Conservation (phyloP, 2,888 invertebrate genomes). For the Heteromyza rotundicornis region DNA sequence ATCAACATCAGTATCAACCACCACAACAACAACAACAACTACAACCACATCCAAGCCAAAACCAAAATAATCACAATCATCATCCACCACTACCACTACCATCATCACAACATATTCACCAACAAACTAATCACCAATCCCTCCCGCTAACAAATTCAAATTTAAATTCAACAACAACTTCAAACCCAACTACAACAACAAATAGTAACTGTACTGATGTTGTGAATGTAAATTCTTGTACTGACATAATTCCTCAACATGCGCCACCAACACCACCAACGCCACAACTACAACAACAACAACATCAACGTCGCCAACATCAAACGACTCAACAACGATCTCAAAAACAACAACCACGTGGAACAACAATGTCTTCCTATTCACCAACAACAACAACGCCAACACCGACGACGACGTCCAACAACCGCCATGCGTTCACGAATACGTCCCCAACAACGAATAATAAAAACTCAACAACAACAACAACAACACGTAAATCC, state of each 20-base stretch:
- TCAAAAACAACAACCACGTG: constrained; percentile 32
- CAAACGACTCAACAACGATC: constrained; percentile 3
- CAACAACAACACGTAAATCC: constrained; percentile 32
- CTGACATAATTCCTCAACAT: constrained; percentile 59
- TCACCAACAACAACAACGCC: constrained; percentile 27
- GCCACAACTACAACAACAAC: constrained; percentile 31
- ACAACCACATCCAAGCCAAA: constrained; percentile 23
- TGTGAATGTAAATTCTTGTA: constrained; percentile 63
- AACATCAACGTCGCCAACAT: constrained; percentile 6
- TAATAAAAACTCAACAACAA: constrained; percentile 31
- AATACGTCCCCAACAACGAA: constrained; percentile 29
- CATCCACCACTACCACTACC: constrained; percentile 25
- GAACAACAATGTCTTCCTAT: constrained; percentile 24
- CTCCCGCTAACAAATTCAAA: constrained; percentile 59
- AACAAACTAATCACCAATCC: constrained; percentile 58
- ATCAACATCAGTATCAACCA: constrained; percentile 20
- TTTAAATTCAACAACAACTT: constrained; percentile 62
- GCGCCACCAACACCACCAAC: constrained; percentile 35
- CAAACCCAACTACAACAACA: constrained; percentile 57
- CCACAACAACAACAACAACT: constrained; percentile 18
- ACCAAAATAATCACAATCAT: constrained; percentile 15
- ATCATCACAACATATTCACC: constrained; percentile 44
- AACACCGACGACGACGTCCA: constrained; percentile 19
- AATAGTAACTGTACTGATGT: constrained; percentile 61
- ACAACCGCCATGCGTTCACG: constrained; percentile 24